Evolutionary conservation across 2,113 vertebrate species (phyloP), one percentile per base, ranked within the genome.

Genomic region (Brienomyrus longianalis): DNA sequence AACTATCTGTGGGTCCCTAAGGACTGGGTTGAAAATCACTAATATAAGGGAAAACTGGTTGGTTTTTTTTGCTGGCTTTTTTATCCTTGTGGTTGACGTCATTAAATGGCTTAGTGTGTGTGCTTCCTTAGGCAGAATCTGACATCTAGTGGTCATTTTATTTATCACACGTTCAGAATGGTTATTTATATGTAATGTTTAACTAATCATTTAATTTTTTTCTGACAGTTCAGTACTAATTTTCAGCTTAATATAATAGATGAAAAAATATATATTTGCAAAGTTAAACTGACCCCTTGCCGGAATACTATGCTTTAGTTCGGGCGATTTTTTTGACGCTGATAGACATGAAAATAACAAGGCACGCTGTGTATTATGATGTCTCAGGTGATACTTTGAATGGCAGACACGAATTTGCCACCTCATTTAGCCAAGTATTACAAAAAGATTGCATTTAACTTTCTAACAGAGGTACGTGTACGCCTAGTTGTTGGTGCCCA

Each of bases 141-240:
- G 35, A 52, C 88, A 83, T 56, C 88, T 89, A 39, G 23, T 83
- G 88, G 88, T 45, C 27, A 66, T 88, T 88, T 88, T 43, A 21
- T 83, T 43, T 83, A 83, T 45, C 19, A 83, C 77, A 83, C 35
- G 19, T 83, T 83, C 5, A 43, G 6, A 83, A 45, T 80, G 35
- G 35, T 39, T 80, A 80, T 80, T 80, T 43, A 43, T 39, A 43
- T 80, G 6, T 43, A 39, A 39, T 43, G 15, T 77, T 77, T 17
- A 23, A 62, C 59, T 23, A 19, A 80, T 39, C 35, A 19, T 77
- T 77, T 54, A 1, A 21, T 54, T 27, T 17, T n/a, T 39, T 77
- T 17, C 70, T 74, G 70, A 35, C 31, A 39, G 27, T 35, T 74
- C 4, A 74, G 35, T 74, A 74, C 27, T 27, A 74, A 74, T 74